Evolutionary conservation across 2,113 vertebrate species (phyloP).

Genomic region (Peromyscus maniculatus): DNA sequence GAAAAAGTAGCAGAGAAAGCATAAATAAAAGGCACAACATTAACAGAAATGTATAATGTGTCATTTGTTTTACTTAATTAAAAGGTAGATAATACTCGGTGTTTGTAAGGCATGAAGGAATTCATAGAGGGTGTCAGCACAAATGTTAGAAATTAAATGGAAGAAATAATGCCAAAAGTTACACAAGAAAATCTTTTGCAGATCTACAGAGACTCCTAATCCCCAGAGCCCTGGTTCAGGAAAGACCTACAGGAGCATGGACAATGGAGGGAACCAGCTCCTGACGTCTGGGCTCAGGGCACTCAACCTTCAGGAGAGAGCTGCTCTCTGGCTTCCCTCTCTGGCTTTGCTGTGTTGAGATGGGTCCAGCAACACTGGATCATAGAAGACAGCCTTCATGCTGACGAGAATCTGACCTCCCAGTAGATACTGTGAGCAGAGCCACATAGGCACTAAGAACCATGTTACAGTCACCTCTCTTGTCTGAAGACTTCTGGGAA

Average conservation of each 20-base stretch:
- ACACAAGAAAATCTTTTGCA: neutral
- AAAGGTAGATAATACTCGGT: neutral
- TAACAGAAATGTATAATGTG: neutral
- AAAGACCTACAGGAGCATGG: fast-evolving
- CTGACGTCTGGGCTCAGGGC: neutral
- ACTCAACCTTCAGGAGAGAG: neutral
- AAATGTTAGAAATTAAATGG: neutral
- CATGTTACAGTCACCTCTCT: neutral
- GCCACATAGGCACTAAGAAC: neutral
- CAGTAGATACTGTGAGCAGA: neutral
- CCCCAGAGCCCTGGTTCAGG: fast-evolving
- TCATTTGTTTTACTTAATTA: neutral
- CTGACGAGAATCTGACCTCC: no score
- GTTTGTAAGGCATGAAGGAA: neutral
- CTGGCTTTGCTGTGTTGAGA: neutral
- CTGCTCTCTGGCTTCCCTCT: fast-evolving
- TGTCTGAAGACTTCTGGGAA: neutral
- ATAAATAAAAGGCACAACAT: neutral
- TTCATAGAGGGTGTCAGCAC: neutral
- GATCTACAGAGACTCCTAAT: neutral
- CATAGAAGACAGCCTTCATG: neutral
- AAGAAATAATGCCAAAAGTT: neutral
- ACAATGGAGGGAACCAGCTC: fast-evolving
- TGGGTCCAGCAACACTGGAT: neutral
- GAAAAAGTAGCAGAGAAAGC: neutral